These are phyloP conservation scores for Crotalus tigris DNA, from an alignment of 2,113 vertebrate species.

Conservation along the genomic window DNA sequence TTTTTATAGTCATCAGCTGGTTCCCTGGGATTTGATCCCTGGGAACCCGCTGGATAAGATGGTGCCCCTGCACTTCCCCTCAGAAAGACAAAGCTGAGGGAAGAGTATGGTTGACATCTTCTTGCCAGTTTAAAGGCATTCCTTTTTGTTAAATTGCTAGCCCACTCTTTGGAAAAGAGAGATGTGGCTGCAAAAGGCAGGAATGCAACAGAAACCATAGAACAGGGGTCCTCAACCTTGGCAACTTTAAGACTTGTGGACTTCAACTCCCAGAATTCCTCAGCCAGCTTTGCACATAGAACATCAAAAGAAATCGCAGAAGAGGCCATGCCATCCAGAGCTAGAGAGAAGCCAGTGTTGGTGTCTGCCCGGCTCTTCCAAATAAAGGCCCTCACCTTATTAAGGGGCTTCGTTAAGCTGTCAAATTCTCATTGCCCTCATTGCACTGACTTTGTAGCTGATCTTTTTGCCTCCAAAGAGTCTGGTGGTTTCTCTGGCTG, in stretches of 20 bases:
- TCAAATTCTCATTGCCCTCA: neutral
- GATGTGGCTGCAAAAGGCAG: too few relatives aligned
- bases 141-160: neutral
- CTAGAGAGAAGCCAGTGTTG: neutral
- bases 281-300: neutral
- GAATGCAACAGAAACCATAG: neutral
- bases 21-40: neutral
- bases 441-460: neutral
- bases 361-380: neutral
- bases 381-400: neutral
- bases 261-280: too few relatives aligned
- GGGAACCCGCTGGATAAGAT: neutral
- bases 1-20: neutral
- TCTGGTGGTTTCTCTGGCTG: neutral
- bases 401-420: neutral
- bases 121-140: neutral
- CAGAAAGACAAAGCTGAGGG: neutral
- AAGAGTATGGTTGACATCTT: neutral
- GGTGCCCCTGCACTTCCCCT: neutral
- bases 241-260: too few relatives aligned
- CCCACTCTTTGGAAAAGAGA: neutral
- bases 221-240: too few relatives aligned
- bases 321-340: neutral
- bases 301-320: neutral
- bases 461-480: neutral